Base-by-base conservation (phyloP, 2,888 invertebrate species). In the Halictus quadricinctus region DNA sequence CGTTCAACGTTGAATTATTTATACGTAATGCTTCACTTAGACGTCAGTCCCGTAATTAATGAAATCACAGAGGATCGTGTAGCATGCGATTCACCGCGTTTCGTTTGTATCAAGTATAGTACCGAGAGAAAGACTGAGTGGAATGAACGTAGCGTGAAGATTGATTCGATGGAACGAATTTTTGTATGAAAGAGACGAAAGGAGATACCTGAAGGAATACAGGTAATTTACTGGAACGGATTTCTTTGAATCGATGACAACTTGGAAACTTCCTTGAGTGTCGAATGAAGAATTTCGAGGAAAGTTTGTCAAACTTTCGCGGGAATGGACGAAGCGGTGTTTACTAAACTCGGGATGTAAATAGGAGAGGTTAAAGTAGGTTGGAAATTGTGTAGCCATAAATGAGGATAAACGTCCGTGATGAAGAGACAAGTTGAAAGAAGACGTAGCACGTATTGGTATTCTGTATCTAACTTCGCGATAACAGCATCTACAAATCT, bases 401-500 rank as follows among this genome's bases (percentile, higher is more conserved):
- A 41, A 41, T 12, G 41, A 41, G 41, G 21, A 69, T 69, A 4
- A 21, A 5, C 36, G 41, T 4, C 10, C 21, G 41, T 12, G 10
- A 69, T 21, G 69, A 41, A 41, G 69, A 41, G 21, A 41, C n/a
- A 12, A 21, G 41, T 41, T 69, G 21, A 21, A 69, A 69, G 21
- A 41, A 21, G 66, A 21, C 18, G 21, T 18, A 8, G 66, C 10
- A 21, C 41, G 41, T 41, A 64, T 29, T 64, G 29, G 64, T 64
- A 41, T 41, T 41, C 69, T 36, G 69, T 69, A 69, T 69, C 41
- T 41, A 69, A 41, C 69, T 1, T 18, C 10, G 5, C 41, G 69
- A 21, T 69, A 69, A 69, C 69, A 41, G 21, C 69, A 41, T 69
- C 41, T 69, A 41, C 69, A 69, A 69, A 69, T 69, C 69, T 69